Evolutionary conservation across 2,113 vertebrate species (phyloP), one percentile per base, ranked within the genome.

Genomic region (Catharus minimus): DNA sequence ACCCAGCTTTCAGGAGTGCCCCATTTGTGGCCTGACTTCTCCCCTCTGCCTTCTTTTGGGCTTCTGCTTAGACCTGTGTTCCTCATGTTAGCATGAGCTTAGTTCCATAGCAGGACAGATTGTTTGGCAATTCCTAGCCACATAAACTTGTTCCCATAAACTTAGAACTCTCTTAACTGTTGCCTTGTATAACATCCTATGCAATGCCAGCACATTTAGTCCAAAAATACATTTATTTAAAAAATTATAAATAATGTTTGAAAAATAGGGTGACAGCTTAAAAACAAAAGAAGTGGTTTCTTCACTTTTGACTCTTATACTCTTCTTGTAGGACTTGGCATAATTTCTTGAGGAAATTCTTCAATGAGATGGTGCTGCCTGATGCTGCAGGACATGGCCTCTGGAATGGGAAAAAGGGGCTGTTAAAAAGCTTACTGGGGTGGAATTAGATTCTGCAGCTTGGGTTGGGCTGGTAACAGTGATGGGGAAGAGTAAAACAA

Each of bases 221-320:
- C 57, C 52, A 94, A 82, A 90, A 94, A 93, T 95, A 94, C 66
- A 47, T 98, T 97, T 97, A 97, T 97, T 98, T 97, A 78, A 92
- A 82, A 15, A 83, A 93, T 60, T 92, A 97, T 97, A 97, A 97
- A 97, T 97, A 97, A 92, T 75, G 1, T 77, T 46, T 43, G 50
- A 74, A 43, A 43, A 96, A 94, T 94, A 96, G 80, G 72, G 13
- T 50, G 21, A 60, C 93, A 61, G 83, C 76, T 55, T 93, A 71
- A 72, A 72, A 87, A 24, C 7, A 19, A 46, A 60, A 49, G 47
- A 49, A 38, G 71, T 58, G 12, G 13, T 15, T 39, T 68, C 56
- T 66, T 86, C 49, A 80, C 77, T 92, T 87, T 19, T 3, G 1
- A 3, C 1, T 58, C 36, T 53, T 17, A 4, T 4, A 36, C 13